phyloP scores from a whole-genome alignment of 2,113 vertebrate genomes.

The Psilopogon haemacephalus region DNA sequence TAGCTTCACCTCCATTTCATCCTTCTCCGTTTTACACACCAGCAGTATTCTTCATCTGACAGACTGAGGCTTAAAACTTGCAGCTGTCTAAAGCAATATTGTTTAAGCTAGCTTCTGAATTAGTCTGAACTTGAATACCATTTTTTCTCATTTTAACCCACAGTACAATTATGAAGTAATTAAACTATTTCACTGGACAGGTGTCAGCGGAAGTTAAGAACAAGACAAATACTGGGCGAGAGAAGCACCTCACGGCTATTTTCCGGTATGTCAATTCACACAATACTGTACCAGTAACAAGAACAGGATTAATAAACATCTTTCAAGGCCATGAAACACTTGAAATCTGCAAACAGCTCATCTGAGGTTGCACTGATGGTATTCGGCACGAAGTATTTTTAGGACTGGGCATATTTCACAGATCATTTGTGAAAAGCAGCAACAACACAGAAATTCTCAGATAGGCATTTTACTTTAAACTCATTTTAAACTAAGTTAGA shows the following conservation, averaged over 20 bases:
- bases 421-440: neutral
- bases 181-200: conserved; percentile 22
- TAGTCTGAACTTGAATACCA: conserved; percentile 15
- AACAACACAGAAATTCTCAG: neutral
- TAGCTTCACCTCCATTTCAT: conserved; percentile 76
- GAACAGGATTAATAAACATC: neutral
- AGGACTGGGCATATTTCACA: neutral
- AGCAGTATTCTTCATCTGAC: conserved; percentile 59
- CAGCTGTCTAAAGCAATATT: conserved; percentile 63
- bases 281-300: neutral
- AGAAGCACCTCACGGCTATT: neutral
- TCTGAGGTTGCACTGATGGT: neutral
- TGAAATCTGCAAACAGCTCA: neutral
- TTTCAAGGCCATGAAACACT: neutral
- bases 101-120: conserved; percentile 54
- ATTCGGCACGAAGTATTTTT: neutral
- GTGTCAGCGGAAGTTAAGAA: conserved; percentile 15
- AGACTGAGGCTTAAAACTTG: conserved; percentile 59
- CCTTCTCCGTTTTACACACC: conserved; percentile 69
- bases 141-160: neutral
- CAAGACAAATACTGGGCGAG: neutral
- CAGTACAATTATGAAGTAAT: neutral
- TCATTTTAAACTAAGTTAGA: neutral
- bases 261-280: neutral
- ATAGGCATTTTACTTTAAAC: neutral